Evolutionary conservation across 2,888 invertebrate genomes (phyloP).

Genomic region (Melanotus villosus): DNA sequence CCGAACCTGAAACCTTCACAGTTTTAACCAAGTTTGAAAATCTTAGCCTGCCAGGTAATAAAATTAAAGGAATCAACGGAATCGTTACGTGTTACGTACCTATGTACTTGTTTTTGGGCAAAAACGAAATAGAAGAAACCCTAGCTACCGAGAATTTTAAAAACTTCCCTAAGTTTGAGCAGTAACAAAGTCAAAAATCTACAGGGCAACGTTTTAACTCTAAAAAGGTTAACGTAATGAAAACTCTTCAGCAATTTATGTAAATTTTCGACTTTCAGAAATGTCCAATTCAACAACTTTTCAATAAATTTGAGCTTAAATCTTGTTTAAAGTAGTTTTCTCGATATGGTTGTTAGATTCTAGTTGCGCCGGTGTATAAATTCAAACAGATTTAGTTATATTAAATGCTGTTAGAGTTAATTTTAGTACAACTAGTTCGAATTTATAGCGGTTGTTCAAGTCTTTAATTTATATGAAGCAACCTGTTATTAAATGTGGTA

Average conservation of each 20-base stretch:
- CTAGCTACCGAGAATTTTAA: not conserved
- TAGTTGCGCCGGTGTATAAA: not conserved
- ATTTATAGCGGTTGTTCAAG: too few relatives aligned
- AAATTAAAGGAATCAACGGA: not conserved
- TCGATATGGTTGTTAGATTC: too few relatives aligned
- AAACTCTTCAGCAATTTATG: too few relatives aligned
- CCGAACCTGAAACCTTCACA: not conserved
- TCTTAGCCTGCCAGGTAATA: not conserved
- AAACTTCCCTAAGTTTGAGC: not conserved
- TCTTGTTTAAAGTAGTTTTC: too few relatives aligned
- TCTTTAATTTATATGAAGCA: not conserved
- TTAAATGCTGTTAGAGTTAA: too few relatives aligned
- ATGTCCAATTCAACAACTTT: too few relatives aligned
- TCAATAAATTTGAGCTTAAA: too few relatives aligned
- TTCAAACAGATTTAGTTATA: not conserved
- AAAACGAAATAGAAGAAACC: not conserved
- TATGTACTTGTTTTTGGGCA: not conserved
- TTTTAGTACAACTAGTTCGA: too few relatives aligned
- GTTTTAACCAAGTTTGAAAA: not conserved
- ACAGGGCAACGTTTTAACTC: not conserved
- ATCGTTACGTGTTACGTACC: not conserved
- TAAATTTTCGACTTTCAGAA: too few relatives aligned
- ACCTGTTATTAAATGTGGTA: conserved; percentile 3
- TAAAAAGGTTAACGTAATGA: too few relatives aligned
- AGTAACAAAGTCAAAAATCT: not conserved